These are phyloP conservation scores for Brachylomia viminalis DNA, from an alignment of 2,888 invertebrate genomes.

Conservation along the genomic window DNA sequence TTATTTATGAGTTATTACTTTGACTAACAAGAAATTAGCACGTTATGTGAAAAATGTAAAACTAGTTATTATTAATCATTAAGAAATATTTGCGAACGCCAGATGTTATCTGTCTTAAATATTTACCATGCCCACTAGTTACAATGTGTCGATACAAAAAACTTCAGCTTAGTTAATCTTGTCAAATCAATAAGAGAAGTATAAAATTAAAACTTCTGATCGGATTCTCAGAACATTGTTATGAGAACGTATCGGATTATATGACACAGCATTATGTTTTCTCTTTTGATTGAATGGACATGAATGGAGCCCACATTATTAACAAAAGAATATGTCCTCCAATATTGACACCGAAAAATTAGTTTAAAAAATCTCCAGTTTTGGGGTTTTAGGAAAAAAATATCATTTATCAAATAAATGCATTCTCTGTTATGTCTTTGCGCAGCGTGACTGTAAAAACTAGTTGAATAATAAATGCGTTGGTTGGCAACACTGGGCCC, in stretches of 20 bases:
- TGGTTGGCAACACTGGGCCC: slow-evolving; percentile 87
- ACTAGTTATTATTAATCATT: slow-evolving; percentile 75
- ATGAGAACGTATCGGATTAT: slow-evolving; percentile 77
- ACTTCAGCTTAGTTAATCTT: slow-evolving; percentile 73
- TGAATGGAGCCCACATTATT: slow-evolving; percentile 78
- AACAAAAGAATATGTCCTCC: slow-evolving; percentile 78
- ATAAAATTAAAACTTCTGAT: slow-evolving; percentile 77
- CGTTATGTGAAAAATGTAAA: slow-evolving; percentile 67
- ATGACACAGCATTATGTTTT: slow-evolving; percentile 80
- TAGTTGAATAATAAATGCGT: slow-evolving; percentile 89
- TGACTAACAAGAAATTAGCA: slow-evolving; percentile 74
- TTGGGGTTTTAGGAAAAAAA: slow-evolving; percentile 77
- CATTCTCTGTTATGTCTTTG: slow-evolving; percentile 88
- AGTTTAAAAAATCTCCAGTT: slow-evolving; percentile 71
- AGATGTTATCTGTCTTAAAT: slow-evolving; percentile 70
- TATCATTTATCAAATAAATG: slow-evolving; percentile 90
- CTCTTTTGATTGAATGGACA: slow-evolving; percentile 78
- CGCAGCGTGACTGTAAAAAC: slow-evolving; percentile 89
- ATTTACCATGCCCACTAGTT: slow-evolving; percentile 69
- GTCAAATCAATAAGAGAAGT: slow-evolving; percentile 78
- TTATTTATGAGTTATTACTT: slow-evolving; percentile 76
- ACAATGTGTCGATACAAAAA: slow-evolving; percentile 71
- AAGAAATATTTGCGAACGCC: slow-evolving; percentile 72
- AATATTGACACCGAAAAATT: slow-evolving; percentile 86
- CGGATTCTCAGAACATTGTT: slow-evolving; percentile 78